phyloP scores from a whole-genome alignment of 2,113 vertebrate genomes.

The Forbesichthys papilliferus region DNA sequence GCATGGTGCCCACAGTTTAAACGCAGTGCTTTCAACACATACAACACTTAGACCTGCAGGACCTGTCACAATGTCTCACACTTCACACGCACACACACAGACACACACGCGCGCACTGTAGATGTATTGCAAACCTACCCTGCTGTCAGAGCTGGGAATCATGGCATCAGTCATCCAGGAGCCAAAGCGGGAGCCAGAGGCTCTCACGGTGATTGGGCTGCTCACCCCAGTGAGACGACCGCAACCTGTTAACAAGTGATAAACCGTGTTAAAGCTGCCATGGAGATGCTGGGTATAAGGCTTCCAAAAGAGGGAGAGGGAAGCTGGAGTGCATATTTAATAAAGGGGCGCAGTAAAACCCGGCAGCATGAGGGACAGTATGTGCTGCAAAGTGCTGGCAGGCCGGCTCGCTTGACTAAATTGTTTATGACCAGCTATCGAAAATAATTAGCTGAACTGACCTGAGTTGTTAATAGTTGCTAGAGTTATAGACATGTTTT shows the following conservation, averaged over 20 bases:
- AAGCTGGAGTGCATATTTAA: not conserved
- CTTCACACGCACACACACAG: conserved; percentile 22
- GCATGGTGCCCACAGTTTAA: not conserved
- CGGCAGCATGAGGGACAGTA: too few relatives aligned
- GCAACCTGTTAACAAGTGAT: conserved; percentile 58
- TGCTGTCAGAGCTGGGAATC: conserved; percentile 75
- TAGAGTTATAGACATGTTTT: too few relatives aligned
- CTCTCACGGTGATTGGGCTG: conserved; percentile 88
- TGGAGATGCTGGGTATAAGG: not conserved
- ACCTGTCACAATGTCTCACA: conserved; percentile 4
- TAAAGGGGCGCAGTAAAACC: too few relatives aligned
- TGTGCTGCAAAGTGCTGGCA: too few relatives aligned
- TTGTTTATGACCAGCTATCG: too few relatives aligned
- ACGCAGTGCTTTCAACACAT: conserved; percentile 2
- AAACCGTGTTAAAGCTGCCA: not conserved
- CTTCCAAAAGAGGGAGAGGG: not conserved
- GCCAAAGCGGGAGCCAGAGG: conserved; percentile 90
- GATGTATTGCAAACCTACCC: conserved; percentile 54
- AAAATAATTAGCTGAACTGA: too few relatives aligned
- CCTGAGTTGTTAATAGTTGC: too few relatives aligned
- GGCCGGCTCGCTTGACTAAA: not conserved
- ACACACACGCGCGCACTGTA: conserved; percentile 14
- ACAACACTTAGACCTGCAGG: conserved; percentile 1
- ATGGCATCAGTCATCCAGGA: conserved; percentile 93
- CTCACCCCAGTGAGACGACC: conserved; percentile 92